A percentile compares a stretch with the other conserved stretches of the same genome.
Evolutionary conservation across 2,113 vertebrate species (phyloP).

Genomic region (Aptenodytes forsteri): DNA sequence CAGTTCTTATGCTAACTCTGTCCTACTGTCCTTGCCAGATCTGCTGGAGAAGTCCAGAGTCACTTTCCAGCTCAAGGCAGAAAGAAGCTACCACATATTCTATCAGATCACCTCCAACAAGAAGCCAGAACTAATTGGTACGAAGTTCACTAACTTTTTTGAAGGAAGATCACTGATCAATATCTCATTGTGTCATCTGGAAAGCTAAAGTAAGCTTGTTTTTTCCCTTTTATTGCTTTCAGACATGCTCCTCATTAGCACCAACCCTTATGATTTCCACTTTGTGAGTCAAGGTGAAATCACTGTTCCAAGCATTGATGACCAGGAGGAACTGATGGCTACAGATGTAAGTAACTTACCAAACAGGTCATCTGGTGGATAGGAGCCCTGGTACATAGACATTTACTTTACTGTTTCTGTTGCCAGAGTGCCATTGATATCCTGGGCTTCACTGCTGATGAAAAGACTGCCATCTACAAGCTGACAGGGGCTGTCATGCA

Average conservation of each 20-base stretch:
- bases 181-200: background rate
- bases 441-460: constrained; percentile 81
- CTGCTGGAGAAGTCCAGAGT: constrained; percentile 83
- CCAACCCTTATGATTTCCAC: constrained; percentile 84
- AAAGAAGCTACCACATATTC: constrained; percentile 89
- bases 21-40: constrained; percentile 42
- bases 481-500: constrained; percentile 87
- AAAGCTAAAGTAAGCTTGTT: background rate
- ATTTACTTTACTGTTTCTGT: background rate
- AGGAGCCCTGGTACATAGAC: background rate
- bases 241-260: constrained; percentile 88
- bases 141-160: background rate
- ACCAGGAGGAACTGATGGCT: constrained; percentile 80
- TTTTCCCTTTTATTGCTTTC: background rate
- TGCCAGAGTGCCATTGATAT: constrained; percentile 81
- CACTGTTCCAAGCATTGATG: constrained; percentile 84
- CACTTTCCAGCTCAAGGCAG: constrained; percentile 85
- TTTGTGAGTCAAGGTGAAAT: constrained; percentile 83
- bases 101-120: constrained; percentile 88
- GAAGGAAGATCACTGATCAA: background rate
- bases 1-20: background rate
- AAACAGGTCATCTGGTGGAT: background rate
- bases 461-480: constrained; percentile 86
- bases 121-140: constrained; percentile 87
- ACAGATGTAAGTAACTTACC: constrained; percentile 76